Evolutionary conservation across 1,140 invertebrate species (phyloP), one percentile per base, ranked within the genome.

Genomic region (Pollicipes pollicipes): DNA sequence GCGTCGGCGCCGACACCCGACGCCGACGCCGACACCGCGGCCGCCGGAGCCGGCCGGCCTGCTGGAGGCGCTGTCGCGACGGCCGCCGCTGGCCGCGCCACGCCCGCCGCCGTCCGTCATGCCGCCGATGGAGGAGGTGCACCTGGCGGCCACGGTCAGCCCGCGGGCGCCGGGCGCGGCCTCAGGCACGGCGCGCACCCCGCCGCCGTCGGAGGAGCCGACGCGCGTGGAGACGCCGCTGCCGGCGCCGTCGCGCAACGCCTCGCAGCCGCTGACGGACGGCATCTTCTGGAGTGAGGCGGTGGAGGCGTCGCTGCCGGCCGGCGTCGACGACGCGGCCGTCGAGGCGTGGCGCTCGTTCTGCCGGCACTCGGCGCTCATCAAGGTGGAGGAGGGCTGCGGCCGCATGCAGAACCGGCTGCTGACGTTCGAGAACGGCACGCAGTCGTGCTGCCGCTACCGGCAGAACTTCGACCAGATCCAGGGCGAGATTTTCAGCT

Each of bases 391-490:
- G 76, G 82, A 84, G 27, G 91, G 90, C 0, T 93, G 91, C 77
- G 91, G 91, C 0, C 82, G 90, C 66, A 92, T 92, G 90, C 90
- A 92, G 77, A 93, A 93, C 78, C 82, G 91, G 16, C 76, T 91
- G 32, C 79, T 91, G 0, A 88, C 86, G 0, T 89, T 92, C 74
- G 83, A 84, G 70, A 89, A 90, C 78, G 88, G 88, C 0, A 82
- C 84, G 0, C 81, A 84, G 75, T 87, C 90, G 10, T 94, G 91
- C 76, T 88, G 88, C 0, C 81, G 90, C 35, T 93, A 93, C 78
- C 83, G 91, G 66, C 88, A 91, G 74, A 94, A 94, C 76, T 88
- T 88, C 29, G 90, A 94, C 77, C 90, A 93, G 79, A 92, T 94
- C 66, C 90, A 93, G 80, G 91, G 91, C 17, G 91, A 94, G 78